Base-by-base conservation (phyloP, 2,888 invertebrate genomes). In the Minunthozetes semirufus region DNA sequence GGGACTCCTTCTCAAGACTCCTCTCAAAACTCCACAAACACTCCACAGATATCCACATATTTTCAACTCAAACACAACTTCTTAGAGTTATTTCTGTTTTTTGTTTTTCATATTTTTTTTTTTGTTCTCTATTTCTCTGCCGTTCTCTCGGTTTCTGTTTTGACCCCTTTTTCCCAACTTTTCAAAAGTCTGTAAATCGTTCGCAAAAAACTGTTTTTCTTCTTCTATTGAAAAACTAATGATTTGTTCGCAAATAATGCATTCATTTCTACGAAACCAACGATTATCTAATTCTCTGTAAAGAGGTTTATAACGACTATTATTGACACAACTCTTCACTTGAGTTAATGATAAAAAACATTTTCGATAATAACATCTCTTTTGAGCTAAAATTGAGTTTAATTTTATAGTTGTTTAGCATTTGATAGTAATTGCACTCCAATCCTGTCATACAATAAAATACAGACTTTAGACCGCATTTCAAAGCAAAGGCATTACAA, bases 91-190 rank as follows among this genome's bases (percentile, higher is more conserved):
- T 66, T 38, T 66, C 63, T 66, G 63, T 27, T 66, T 66, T 66
- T 66, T 66, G 33, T 17, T 38, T 33, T 46, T 70, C 33, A 25
- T 1, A 42, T 27, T 70, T 33, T 46, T 27, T 70, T 33, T 46
- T 25, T 48, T 27, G 8, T 27, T 70, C 25, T 70, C 70, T 46
- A 19, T 70, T 48, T 59, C 56, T 25, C 56, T 56, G 9, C 22
- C 25, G 22, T 59, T 59, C 59, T 59, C 11, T 59, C 27, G 13
- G 66, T 66, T 70, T 59, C 27, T 59, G 66, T 66, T 70, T 70
- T 70, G 70, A 70, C 70, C 70, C 70, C 70, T 70, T 70, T 66
- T 70, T 46, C 63, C 29, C 17, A 61, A 29, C 22, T 22, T 53
- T 22, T 59, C 27, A n/a, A n/a, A 42, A 19, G 50, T 59, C 59